Conservation (phyloP, 2,113 vertebrate species). For the Mandrillus leucophaeus region DNA sequence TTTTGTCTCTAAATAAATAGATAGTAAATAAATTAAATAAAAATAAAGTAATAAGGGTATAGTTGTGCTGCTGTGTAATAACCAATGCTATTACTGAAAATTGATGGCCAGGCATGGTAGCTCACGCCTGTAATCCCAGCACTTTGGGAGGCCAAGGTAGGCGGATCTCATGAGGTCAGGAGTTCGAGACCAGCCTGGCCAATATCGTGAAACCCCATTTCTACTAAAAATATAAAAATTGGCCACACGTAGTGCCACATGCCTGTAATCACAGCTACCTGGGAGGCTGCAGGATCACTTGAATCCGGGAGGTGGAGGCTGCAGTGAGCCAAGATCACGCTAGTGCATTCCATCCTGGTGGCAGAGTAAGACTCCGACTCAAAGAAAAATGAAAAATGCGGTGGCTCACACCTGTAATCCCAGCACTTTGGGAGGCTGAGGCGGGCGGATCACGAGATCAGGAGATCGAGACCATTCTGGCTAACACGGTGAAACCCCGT, state of each 20-base stretch:
- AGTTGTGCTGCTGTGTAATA: background rate
- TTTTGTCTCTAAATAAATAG: too few relatives aligned
- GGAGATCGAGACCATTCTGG: background rate
- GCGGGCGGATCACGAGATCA: background rate
- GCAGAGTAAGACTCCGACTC: background rate
- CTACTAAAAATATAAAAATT: background rate
- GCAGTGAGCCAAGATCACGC: too few relatives aligned
- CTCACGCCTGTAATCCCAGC: background rate
- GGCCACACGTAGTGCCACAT: background rate
- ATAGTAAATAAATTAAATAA: too few relatives aligned
- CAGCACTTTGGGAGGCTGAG: background rate
- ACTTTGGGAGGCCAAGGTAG: background rate
- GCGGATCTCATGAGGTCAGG: background rate
- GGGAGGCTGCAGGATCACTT: too few relatives aligned
- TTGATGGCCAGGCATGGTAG: background rate
- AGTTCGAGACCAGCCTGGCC: background rate
- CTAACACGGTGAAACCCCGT: background rate
- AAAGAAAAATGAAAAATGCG: background rate
- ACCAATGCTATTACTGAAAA: background rate
- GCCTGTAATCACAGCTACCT: background rate
- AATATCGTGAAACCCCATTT: background rate
- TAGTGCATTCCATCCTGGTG: too few relatives aligned
- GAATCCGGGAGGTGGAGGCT: too few relatives aligned
- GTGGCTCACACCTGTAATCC: background rate
- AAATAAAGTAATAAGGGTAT: too few relatives aligned